Evolutionary conservation across 2,113 vertebrate species (phyloP).

Genomic region (Stegostoma tigrinum): DNA sequence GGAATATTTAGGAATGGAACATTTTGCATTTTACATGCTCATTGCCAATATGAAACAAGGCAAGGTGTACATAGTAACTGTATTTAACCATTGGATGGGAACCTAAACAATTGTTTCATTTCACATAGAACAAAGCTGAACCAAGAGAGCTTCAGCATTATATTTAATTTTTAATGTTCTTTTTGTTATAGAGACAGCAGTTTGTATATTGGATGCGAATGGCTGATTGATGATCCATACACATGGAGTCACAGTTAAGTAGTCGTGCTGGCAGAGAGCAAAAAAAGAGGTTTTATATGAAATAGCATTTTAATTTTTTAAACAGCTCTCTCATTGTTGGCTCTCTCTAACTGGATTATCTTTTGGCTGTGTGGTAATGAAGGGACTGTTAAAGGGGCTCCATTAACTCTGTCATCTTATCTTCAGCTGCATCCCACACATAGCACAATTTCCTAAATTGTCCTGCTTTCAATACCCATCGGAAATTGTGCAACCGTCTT

Average conservation of each 20-base stretch:
- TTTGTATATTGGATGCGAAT: slow-evolving; percentile 73
- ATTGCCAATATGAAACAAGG: background rate
- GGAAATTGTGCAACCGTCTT: slow-evolving; percentile 99
- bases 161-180: slow-evolving; percentile 28
- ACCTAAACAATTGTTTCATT: background rate
- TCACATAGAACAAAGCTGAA: slow-evolving; percentile 3
- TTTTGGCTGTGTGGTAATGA: slow-evolving; percentile 93
- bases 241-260: slow-evolving; percentile 95
- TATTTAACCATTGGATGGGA: background rate
- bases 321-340: slow-evolving; percentile 83
- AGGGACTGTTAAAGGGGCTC: slow-evolving; percentile 89
- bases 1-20: background rate
- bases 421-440: slow-evolving; percentile 70
- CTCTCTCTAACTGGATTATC: slow-evolving; percentile 92
- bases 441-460: slow-evolving; percentile 99
- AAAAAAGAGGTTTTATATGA: slow-evolving; percentile 76
- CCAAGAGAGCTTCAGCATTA: background rate
- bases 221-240: slow-evolving; percentile 91
- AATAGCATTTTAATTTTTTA: slow-evolving; percentile 99
- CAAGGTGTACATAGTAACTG: background rate
- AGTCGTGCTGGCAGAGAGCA: slow-evolving; percentile 70
- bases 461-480: slow-evolving; percentile 99
- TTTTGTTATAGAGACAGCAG: slow-evolving; percentile 42
- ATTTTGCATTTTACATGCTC: background rate
- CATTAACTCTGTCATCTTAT: slow-evolving; percentile 98